These are phyloP conservation scores for Papilio protenor DNA, from an alignment of 2,888 invertebrate species.

Conservation along the genomic window DNA sequence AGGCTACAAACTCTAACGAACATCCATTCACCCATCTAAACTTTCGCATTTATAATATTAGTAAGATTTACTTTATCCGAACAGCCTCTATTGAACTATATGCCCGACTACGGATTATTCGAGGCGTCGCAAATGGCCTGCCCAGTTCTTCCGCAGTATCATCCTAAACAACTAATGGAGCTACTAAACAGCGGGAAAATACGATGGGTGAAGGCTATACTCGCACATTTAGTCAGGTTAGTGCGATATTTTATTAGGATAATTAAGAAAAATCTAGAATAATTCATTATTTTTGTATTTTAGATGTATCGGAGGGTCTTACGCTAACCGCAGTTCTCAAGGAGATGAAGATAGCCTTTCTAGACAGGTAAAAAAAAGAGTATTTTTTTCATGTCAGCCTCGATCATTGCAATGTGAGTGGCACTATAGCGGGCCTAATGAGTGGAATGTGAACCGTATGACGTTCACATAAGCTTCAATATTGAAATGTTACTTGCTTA, in stretches of 20 bases:
- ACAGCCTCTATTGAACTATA: conserved; percentile 88
- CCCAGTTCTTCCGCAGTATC: conserved; percentile 99
- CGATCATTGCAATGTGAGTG: conserved; percentile 11
- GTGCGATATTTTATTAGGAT: background rate
- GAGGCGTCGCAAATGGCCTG: conserved; percentile 99
- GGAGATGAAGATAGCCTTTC: conserved; percentile 86
- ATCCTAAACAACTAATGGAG: conserved; percentile 99
- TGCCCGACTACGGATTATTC: conserved; percentile 97
- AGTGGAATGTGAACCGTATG: conserved; percentile 42
- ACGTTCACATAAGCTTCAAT: conserved; percentile 38
- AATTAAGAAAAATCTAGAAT: too few relatives aligned
- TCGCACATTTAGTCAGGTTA: conserved; percentile 96
- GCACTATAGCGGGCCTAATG: conserved; percentile 3
- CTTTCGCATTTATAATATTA: too few relatives aligned
- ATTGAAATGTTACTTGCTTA: conserved; percentile 17
- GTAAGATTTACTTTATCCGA: conserved; percentile 33
- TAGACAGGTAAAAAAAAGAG: conserved; percentile 72
- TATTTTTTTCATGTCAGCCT: conserved; percentile 32
- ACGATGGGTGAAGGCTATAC: conserved; percentile 98
- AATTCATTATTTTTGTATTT: conserved; percentile 8
- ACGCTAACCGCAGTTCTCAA: conserved; percentile 78
- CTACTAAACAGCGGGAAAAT: conserved; percentile 99
- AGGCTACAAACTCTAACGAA: too few relatives aligned
- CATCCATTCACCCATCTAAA: too few relatives aligned
- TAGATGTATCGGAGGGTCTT: conserved; percentile 87